Conservation (phyloP, 2,888 invertebrate species). For the Galeruca laticollis region DNA sequence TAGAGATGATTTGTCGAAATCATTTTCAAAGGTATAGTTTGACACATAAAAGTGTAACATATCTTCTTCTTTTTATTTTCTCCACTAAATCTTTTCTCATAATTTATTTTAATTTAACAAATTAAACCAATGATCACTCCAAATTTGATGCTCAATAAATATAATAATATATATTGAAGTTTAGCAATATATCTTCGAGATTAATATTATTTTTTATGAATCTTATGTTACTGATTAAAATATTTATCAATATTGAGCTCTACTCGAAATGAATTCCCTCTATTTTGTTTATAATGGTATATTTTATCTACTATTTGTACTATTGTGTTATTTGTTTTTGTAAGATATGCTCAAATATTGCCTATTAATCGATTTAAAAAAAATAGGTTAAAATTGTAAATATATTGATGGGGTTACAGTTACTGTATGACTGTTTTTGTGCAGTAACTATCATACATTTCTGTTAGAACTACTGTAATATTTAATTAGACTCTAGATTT, state of each 20-base stretch:
- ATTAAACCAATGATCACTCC: too few species aligned
- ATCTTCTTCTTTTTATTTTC: too few species aligned
- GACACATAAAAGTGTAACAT: too few species aligned
- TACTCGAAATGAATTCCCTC: constrained; percentile 9
- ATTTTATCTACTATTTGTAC: constrained; percentile 32
- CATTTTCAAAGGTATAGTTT: too few species aligned
- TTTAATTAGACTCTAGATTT: not conserved
- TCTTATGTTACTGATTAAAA: not conserved
- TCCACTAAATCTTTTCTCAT: too few species aligned
- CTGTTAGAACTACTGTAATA: constrained; percentile 53
- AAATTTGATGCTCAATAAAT: too few species aligned
- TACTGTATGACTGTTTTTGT: constrained; percentile 60
- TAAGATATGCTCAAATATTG: constrained; percentile 46
- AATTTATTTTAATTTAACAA: too few species aligned
- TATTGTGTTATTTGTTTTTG: constrained; percentile 43
- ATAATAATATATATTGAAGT: too few species aligned
- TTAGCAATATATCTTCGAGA: too few species aligned
- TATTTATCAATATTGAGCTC: not conserved
- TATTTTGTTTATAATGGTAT: constrained; percentile 32
- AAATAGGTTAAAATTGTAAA: constrained; percentile 37
- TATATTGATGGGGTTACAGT: constrained; percentile 54
- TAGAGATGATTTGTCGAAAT: too few species aligned
- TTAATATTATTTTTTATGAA: not conserved
- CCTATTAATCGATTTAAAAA: constrained; percentile 33
- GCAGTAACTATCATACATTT: constrained; percentile 57